Evolutionary conservation across 1,140 invertebrate genomes (phyloP).

Genomic region (Amyelois transitella): DNA sequence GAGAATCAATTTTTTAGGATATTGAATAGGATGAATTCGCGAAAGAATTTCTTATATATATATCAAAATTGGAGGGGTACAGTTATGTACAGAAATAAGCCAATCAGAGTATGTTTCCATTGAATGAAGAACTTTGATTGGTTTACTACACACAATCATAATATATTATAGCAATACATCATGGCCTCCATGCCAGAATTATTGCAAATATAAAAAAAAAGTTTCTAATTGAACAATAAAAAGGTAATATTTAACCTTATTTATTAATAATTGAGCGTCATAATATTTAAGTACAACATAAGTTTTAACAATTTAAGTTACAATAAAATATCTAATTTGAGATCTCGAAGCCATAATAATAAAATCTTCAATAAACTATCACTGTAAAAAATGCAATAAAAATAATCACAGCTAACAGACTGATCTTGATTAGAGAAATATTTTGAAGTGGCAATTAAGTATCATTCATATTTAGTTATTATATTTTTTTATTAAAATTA

Average conservation of each 20-base stretch:
- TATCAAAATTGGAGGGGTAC: too few species aligned
- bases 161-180: too few species aligned
- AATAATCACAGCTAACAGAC: neutral
- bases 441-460: too few species aligned
- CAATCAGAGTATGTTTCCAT: too few species aligned
- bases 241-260: constrained; percentile 26
- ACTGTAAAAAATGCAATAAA: neutral
- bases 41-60: too few species aligned
- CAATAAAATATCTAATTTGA: constrained; percentile 13
- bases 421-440: neutral
- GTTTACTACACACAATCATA: too few species aligned
- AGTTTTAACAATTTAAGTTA: constrained; percentile 17
- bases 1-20: neutral
- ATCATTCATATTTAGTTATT: too few species aligned
- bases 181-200: too few species aligned
- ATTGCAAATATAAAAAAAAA: too few species aligned
- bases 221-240: constrained; percentile 25
- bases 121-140: too few species aligned
- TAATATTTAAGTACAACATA: constrained; percentile 15
- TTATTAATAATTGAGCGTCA: constrained; percentile 54
- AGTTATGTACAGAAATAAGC: too few species aligned
- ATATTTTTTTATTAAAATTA: neutral
- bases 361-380: constrained; percentile 8
- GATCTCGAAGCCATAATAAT: constrained; percentile 6
- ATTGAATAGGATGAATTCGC: too few species aligned